Evolutionary conservation across 2,113 vertebrate species (phyloP).

Genomic region (Rhea americana): DNA sequence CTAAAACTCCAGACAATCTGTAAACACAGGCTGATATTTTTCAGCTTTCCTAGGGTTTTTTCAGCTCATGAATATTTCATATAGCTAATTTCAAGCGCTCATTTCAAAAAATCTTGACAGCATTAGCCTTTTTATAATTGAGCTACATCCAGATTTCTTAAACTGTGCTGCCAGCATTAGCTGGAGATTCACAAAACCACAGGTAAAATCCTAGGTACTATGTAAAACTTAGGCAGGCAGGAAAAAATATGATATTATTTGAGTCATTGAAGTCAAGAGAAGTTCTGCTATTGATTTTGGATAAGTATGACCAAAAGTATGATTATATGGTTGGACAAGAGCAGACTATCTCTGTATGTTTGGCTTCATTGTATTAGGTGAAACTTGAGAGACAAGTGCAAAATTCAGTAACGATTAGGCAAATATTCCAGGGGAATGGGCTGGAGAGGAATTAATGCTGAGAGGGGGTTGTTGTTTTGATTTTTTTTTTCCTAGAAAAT

Average conservation of each 20-base stretch:
- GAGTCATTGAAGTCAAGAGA: neutral
- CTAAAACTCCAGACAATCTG: neutral
- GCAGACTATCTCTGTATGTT: neutral
- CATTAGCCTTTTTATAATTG: neutral
- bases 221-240: neutral
- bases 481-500: neutral
- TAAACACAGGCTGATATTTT: neutral
- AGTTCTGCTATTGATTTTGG: neutral
- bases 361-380: neutral
- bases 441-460: fast-evolving
- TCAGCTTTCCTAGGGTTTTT: neutral
- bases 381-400: neutral
- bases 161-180: neutral
- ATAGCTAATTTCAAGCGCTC: neutral
- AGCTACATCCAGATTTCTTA: neutral
- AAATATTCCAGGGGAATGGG: neutral
- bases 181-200: neutral
- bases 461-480: no score
- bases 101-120: neutral
- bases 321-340: neutral
- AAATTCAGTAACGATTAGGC: neutral
- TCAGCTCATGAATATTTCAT: neutral
- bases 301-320: neutral
- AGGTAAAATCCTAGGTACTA: neutral
- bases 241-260: neutral